phyloP scores from a whole-genome alignment of 2,888 invertebrate species.

The Melitaea athalia region DNA sequence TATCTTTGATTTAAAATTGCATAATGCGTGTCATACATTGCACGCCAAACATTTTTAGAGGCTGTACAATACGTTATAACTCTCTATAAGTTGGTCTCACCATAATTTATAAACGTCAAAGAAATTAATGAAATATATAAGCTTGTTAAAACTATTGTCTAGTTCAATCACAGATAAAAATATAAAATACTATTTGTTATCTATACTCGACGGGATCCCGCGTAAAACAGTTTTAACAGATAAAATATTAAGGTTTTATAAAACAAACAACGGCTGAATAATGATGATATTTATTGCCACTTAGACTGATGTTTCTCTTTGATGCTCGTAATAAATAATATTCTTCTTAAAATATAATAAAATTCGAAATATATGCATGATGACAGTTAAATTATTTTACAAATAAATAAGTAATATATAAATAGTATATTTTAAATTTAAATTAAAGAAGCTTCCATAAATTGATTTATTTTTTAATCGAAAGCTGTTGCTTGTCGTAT shows the following conservation, averaged over 20 bases:
- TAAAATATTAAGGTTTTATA: not conserved
- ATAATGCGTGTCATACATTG: too few species aligned
- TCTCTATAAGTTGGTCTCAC: too few species aligned
- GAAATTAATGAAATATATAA: too few species aligned
- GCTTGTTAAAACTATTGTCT: not conserved
- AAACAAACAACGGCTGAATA: slow-evolving; percentile 8
- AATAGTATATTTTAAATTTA: too few species aligned
- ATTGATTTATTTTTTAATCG: too few species aligned
- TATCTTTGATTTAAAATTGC: too few species aligned
- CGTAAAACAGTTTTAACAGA: not conserved
- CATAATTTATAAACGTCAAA: too few species aligned
- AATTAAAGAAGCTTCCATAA: too few species aligned
- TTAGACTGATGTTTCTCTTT: slow-evolving; percentile 4
- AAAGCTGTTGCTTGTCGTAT: too few species aligned
- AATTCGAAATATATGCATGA: not conserved
- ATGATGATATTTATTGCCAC: not conserved
- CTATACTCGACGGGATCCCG: not conserved
- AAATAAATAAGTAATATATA: not conserved
- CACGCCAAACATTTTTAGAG: too few species aligned
- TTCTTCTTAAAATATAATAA: not conserved
- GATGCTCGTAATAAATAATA: slow-evolving; percentile 23
- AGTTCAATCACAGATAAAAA: not conserved
- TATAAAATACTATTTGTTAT: not conserved
- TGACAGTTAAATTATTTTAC: not conserved
- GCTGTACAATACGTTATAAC: too few species aligned